Evolutionary conservation across 2,888 invertebrate genomes (phyloP), one percentile per base, ranked within the genome.

Genomic region (Cenopis cana): DNA sequence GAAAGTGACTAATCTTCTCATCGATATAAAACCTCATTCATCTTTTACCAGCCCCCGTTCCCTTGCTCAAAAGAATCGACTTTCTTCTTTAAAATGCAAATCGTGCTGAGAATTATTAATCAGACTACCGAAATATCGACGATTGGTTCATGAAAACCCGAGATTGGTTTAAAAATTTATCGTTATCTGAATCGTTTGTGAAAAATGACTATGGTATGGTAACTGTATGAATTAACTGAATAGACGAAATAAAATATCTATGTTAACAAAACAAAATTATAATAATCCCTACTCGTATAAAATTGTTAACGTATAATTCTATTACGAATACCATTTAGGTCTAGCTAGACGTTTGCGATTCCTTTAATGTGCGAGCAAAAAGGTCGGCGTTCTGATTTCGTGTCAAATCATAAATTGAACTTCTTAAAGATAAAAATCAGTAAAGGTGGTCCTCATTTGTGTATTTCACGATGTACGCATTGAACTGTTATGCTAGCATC

Each of bases 321-420:
- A 33, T 33, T 33, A 33, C 33, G 9, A 33, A 33, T 33, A 33
- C 56, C 50, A 49, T 62, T 60, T 29, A 24, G 36, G 50, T 57
- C 56, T 69, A 69, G 55, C 56, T 69, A 69, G 55, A 69, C 55
- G 54, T 62, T 49, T 14, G 12, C 46, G 56, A 49, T 56, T 17
- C 24, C 50, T 29, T 24, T 59, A 62, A 50, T 50, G 17, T 20
- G 24, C 10, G 17, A 60, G 50, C 36, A 24, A 56, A 62, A 69
- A 68, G 14, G 18, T 68, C 54, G 33, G 29, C n/a, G 46, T 33
- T 12, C n/a, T 49, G 56, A 49, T 36, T 36, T 24, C 56, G 56
- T 50, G 69, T 55, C 69, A 50, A 38, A 50, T n/a, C 69, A 49
- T 56, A 62, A 69, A 69, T 69, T 62, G 56, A 55, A 56, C 62